Conservation (phyloP, 2,113 vertebrate species). For the Neodontobutis hainanensis region DNA sequence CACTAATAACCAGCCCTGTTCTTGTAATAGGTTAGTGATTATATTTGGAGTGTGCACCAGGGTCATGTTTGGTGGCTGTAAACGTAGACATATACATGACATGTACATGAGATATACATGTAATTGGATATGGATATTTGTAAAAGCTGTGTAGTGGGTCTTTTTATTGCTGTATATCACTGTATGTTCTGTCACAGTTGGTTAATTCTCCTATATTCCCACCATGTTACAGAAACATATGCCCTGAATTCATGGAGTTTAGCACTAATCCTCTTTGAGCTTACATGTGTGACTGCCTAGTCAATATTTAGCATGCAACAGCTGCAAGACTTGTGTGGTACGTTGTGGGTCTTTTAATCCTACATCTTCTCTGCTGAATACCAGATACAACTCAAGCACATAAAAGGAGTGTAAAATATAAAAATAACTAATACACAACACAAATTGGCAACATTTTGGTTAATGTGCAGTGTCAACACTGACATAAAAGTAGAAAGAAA, state of each 20-base stretch:
- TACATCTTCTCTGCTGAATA: not conserved
- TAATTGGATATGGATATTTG: constrained; percentile 3
- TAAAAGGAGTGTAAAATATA: no score
- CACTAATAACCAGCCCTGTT: constrained; percentile 8
- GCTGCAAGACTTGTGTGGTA: constrained; percentile 35
- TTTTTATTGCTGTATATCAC: not conserved
- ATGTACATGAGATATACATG: constrained; percentile 8
- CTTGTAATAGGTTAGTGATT: constrained; percentile 12
- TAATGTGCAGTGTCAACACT: no score
- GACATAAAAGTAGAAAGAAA: no score
- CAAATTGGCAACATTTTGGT: no score
- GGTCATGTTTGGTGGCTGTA: not conserved
- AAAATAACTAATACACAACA: no score
- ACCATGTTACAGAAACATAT: constrained; percentile 13
- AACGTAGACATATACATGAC: constrained; percentile 8
- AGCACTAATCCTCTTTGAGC: not conserved
- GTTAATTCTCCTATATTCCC: constrained; percentile 16
- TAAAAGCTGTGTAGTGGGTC: not conserved
- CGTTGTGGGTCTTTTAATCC: constrained; percentile 24
- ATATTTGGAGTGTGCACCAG: not conserved
- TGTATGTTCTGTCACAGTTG: constrained; percentile 1
- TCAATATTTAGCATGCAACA: constrained; percentile 31
- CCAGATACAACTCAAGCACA: no score
- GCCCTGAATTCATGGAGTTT: not conserved
- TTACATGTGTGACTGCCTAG: constrained; percentile 15